phyloP scores from a whole-genome alignment of 1,140 invertebrate species.

The Drosophila oshimai region DNA sequence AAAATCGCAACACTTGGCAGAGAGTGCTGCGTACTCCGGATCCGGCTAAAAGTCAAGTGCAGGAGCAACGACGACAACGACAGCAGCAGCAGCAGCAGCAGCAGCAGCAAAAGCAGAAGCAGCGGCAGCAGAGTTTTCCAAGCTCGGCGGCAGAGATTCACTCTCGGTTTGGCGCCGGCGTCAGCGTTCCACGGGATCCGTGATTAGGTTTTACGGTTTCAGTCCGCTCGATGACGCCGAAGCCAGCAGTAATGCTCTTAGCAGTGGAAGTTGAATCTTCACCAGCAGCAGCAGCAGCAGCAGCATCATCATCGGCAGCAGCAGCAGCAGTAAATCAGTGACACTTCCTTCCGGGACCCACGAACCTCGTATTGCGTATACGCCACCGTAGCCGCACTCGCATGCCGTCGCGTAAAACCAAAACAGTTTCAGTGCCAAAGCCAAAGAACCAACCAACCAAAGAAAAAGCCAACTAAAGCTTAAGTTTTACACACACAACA shows the following conservation, averaged over 20 bases:
- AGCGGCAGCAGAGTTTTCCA: slow-evolving; percentile 26
- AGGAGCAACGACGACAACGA: neutral
- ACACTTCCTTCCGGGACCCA: slow-evolving; percentile 35
- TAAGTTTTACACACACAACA: slow-evolving; percentile 6
- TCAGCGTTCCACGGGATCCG: slow-evolving; percentile 66
- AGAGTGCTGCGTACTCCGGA: slow-evolving; percentile 23
- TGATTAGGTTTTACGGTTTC: slow-evolving; percentile 82
- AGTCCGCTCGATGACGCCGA: slow-evolving; percentile 81
- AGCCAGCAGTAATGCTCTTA: slow-evolving; percentile 60
- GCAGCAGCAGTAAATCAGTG: slow-evolving; percentile 54
- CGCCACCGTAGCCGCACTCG: slow-evolving; percentile 27
- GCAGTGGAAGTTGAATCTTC: no score
- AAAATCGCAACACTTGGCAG: slow-evolving; percentile 63
- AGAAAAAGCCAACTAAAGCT: neutral
- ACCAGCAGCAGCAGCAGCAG: slow-evolving; percentile 19
- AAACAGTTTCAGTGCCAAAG: slow-evolving; percentile 28
- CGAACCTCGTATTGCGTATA: slow-evolving; percentile 41
- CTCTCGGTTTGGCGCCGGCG: slow-evolving; percentile 61
- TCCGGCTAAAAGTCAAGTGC: slow-evolving; percentile 30
- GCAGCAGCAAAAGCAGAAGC: slow-evolving; percentile 9
- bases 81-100: neutral
- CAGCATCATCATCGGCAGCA: slow-evolving; percentile 22
- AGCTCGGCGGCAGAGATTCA: slow-evolving; percentile 55
- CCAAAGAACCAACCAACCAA: slow-evolving; percentile 13
- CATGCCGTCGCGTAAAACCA: slow-evolving; percentile 39